Evolutionary conservation across 1,140 invertebrate genomes (phyloP).

Genomic region (Neelides sp.): DNA sequence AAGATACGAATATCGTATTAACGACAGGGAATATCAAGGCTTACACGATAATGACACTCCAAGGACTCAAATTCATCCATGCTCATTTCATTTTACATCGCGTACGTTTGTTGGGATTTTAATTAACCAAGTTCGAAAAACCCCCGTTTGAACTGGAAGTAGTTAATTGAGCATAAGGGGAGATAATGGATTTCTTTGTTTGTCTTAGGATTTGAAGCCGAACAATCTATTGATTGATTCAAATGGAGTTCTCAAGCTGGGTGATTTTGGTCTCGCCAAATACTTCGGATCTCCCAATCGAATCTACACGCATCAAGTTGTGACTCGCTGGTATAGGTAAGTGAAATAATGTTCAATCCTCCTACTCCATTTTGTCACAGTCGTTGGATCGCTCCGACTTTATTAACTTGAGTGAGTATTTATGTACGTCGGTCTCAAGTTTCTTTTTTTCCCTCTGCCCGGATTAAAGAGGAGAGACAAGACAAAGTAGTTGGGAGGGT

Average conservation of each 20-base stretch:
- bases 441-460: background rate
- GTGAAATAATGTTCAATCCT: background rate
- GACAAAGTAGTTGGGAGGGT: background rate
- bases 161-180: background rate
- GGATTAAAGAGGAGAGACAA: background rate
- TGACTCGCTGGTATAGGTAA: conserved; percentile 83
- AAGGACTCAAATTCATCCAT: conserved; percentile 92
- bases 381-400: too few species aligned
- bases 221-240: conserved; percentile 94
- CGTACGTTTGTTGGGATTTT: conserved; percentile 41
- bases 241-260: conserved; percentile 85
- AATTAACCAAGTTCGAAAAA: too few species aligned
- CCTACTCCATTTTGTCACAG: conserved; percentile 8
- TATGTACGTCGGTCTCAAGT: background rate
- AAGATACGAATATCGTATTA: conserved; percentile 73
- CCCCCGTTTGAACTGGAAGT: too few species aligned
- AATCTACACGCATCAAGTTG: conserved; percentile 96
- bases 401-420: background rate
- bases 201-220: conserved; percentile 78
- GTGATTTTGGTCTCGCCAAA: conserved; percentile 97
- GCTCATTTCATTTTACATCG: conserved; percentile 93
- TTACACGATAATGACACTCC: conserved; percentile 86
- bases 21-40: conserved; percentile 89
- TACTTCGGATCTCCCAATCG: conserved; percentile 92
- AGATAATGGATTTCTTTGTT: conserved; percentile 6